Conservation (phyloP, 2,113 vertebrate species). For the Notothenia coriiceps region DNA sequence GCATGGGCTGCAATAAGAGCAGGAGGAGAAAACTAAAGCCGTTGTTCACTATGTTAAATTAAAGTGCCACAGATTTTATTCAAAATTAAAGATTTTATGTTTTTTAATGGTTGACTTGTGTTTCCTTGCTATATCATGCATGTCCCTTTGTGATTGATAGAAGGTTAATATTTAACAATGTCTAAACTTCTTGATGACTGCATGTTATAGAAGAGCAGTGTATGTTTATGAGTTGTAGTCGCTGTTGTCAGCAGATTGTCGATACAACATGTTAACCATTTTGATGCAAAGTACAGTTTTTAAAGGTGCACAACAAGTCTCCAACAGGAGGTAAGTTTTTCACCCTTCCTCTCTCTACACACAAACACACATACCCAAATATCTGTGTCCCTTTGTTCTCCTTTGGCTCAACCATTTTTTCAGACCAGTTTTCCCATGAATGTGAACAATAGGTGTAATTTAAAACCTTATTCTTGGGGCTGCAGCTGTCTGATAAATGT, state of each 20-base stretch:
- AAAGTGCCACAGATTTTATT: conserved; percentile 39
- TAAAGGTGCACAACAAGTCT: conserved; percentile 20
- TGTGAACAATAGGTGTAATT: neutral
- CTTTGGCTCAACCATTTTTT: conserved; percentile 49
- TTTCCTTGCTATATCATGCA: neutral
- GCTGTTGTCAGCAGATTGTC: conserved; percentile 42
- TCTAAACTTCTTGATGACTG: conserved; percentile 17
- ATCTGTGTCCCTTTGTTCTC: conserved; percentile 38
- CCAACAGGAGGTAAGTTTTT: conserved; percentile 55
- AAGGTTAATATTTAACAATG: conserved; percentile 27
- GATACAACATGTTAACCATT: conserved; percentile 25
- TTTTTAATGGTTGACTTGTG: conserved; percentile 49
- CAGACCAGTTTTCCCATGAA: conserved; percentile 9
- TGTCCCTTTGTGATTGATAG: neutral
- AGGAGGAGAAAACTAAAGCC: neutral
- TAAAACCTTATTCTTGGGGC: neutral
- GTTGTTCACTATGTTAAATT: conserved; percentile 30
- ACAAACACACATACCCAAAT: conserved; percentile 29
- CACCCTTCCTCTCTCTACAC: conserved; percentile 17
- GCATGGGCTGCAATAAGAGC: neutral
- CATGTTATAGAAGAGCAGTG: neutral
- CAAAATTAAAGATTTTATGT: conserved; percentile 70
- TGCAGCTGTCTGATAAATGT: neutral
- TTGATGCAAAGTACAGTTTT: conserved; percentile 51
- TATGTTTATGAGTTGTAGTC: conserved; percentile 26